A percentile compares a stretch with the other conserved stretches of the same genome.
Evolutionary conservation across 2,888 invertebrate genomes (phyloP).

Genomic region (Nomada ferruginata): DNA sequence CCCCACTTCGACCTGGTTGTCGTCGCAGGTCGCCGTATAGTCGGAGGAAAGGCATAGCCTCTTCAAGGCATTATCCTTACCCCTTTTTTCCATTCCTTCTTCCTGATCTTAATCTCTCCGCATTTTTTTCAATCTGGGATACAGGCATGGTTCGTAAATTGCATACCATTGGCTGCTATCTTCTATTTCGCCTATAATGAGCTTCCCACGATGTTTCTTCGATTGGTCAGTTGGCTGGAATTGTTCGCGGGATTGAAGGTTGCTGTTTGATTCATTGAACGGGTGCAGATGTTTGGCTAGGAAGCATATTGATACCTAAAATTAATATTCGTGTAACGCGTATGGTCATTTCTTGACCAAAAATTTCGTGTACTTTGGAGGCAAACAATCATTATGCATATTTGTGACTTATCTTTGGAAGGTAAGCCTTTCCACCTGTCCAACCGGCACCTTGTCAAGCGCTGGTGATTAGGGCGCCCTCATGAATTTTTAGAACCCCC

Average conservation of each 20-base stretch:
- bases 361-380: not conserved
- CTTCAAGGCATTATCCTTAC: slow-evolving; percentile 22
- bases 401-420: slow-evolving; percentile 46
- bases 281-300: too few relatives aligned
- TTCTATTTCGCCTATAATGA: too few relatives aligned
- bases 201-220: too few relatives aligned
- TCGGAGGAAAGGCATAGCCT: slow-evolving; percentile 34
- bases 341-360: too few relatives aligned
- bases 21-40: slow-evolving; percentile 53
- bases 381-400: not conserved
- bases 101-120: not conserved
- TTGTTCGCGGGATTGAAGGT: too few relatives aligned
- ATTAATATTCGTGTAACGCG: too few relatives aligned
- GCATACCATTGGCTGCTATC: too few relatives aligned
- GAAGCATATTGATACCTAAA: too few relatives aligned
- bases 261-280: too few relatives aligned
- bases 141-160: not conserved
- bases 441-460: slow-evolving; percentile 17
- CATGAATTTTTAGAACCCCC: not conserved
- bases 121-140: not conserved
- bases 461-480: not conserved
- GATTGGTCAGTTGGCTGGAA: too few relatives aligned
- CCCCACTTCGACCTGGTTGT: slow-evolving; percentile 61
- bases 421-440: slow-evolving; percentile 57
- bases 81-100: slow-evolving; percentile 4